Conservation (phyloP, 2,113 vertebrate genomes). For the Dicentrarchus labrax region DNA sequence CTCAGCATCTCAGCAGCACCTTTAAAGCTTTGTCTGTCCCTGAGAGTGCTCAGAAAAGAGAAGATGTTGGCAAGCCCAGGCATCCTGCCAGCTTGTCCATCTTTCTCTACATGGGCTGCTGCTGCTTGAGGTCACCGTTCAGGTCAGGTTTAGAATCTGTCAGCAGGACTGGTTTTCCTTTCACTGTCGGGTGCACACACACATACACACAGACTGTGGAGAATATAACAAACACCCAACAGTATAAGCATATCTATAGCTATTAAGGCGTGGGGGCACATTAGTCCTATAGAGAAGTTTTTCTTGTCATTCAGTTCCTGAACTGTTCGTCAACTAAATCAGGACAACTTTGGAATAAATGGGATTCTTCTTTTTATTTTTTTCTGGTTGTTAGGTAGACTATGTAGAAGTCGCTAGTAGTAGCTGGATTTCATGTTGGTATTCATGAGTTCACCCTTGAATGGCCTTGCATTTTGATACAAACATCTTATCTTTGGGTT, state of each 20-base stretch:
- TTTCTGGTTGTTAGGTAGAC: background rate
- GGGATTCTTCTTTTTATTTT: background rate
- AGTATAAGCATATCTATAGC: constrained; percentile 43
- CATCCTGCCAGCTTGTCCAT: constrained; percentile 76
- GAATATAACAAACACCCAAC: constrained; percentile 39
- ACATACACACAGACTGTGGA: constrained; percentile 42
- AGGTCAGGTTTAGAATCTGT: constrained; percentile 77
- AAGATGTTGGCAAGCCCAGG: constrained; percentile 68
- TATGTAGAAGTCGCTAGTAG: background rate
- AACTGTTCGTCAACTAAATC: constrained; percentile 22
- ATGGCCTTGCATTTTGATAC: background rate
- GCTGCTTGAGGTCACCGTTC: constrained; percentile 71
- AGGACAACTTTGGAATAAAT: background rate
- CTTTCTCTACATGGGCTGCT: constrained; percentile 72
- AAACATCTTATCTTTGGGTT: too few relatives aligned
- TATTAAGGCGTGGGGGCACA: background rate
- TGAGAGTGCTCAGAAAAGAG: constrained; percentile 65
- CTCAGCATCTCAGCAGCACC: constrained; percentile 67
- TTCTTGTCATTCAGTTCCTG: constrained; percentile 35
- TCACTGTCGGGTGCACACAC: constrained; percentile 61
- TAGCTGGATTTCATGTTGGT: background rate
- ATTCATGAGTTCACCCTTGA: background rate
- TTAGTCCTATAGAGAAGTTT: constrained; percentile 32
- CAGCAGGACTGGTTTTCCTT: constrained; percentile 70
- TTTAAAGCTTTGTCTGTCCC: constrained; percentile 68